phyloP scores from a whole-genome alignment of 2,797 vertebrate genomes.

The Schizopygopsis malacanthus region DNA sequence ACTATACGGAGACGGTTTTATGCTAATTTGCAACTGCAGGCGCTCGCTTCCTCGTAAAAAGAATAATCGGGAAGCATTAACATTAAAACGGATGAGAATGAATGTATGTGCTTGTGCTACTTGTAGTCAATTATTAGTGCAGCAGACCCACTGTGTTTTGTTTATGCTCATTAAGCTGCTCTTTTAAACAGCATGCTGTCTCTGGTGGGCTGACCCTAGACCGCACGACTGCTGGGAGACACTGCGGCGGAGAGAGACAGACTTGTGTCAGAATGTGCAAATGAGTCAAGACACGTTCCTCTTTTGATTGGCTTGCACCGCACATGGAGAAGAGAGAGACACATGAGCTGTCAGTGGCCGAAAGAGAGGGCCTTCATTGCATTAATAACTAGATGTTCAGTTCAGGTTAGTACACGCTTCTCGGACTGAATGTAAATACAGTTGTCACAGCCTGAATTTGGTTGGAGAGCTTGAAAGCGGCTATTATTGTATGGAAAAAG shows the following conservation, averaged over 20 bases:
- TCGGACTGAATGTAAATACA: not conserved
- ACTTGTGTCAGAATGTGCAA: constrained; percentile 7
- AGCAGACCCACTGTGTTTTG: constrained; percentile 29
- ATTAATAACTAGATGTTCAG: constrained; percentile 14
- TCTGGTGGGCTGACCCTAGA: constrained; percentile 21
- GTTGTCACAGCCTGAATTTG: not conserved
- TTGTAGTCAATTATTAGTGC: constrained; percentile 28
- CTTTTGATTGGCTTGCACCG: constrained; percentile 8
- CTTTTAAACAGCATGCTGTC: constrained; percentile 32
- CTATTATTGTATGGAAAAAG: not conserved
- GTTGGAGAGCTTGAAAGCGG: not conserved
- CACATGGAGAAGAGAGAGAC: constrained; percentile 5
- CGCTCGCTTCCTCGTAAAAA: constrained; percentile 1
- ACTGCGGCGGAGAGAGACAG: constrained; percentile 4
- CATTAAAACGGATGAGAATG: not conserved
- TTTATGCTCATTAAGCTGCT: constrained; percentile 42
- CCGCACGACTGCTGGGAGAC: constrained; percentile 18
- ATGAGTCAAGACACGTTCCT: constrained; percentile 14
- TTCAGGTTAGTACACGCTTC: not conserved
- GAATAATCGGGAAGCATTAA: constrained; percentile 32
- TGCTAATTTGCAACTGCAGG: constrained; percentile 6
- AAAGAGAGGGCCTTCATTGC: constrained; percentile 12
- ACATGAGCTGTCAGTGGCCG: constrained; percentile 1
- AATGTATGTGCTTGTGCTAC: not conserved
- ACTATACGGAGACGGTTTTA: constrained; percentile 3